These are phyloP conservation scores for Eulemur coronatus DNA, from an alignment of 2,797 vertebrate genomes.

Conservation along the genomic window DNA sequence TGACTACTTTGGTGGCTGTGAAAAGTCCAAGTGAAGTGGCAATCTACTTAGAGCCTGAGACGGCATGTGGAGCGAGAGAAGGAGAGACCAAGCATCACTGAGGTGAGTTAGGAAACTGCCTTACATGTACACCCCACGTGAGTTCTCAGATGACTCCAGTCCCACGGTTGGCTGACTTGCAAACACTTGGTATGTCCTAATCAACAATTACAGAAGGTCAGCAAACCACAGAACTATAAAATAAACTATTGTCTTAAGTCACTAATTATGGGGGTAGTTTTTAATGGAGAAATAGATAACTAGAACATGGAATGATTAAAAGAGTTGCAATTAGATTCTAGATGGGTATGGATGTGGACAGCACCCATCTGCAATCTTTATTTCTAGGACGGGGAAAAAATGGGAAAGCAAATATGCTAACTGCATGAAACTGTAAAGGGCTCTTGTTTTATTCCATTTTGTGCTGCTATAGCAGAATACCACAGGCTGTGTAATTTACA, in stretches of 20 bases:
- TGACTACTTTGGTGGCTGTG: not conserved
- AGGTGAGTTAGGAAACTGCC: not conserved
- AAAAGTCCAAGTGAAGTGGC: not conserved
- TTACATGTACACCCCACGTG: rapidly evolving
- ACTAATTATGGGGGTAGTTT: not conserved
- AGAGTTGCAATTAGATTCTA: not conserved
- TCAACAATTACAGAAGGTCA: not conserved
- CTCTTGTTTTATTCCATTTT: not conserved
- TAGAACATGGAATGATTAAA: not conserved
- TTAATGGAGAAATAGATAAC: not conserved
- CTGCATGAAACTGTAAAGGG: not conserved
- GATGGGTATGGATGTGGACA: not conserved
- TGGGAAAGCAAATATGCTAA: not conserved
- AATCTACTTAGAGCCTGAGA: not conserved
- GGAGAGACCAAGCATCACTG: not conserved
- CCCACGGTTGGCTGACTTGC: not conserved
- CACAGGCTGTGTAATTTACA: not conserved
- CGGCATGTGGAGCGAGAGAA: not conserved
- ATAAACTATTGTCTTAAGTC: not conserved
- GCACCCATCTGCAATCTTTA: not conserved
- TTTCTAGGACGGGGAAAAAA: not conserved
- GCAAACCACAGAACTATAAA: not conserved
- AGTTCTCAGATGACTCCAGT: not conserved
- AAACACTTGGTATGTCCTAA: not conserved
- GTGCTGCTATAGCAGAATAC: not conserved